phyloP scores from a whole-genome alignment of 2,888 invertebrate species.

The Metalampra italica region DNA sequence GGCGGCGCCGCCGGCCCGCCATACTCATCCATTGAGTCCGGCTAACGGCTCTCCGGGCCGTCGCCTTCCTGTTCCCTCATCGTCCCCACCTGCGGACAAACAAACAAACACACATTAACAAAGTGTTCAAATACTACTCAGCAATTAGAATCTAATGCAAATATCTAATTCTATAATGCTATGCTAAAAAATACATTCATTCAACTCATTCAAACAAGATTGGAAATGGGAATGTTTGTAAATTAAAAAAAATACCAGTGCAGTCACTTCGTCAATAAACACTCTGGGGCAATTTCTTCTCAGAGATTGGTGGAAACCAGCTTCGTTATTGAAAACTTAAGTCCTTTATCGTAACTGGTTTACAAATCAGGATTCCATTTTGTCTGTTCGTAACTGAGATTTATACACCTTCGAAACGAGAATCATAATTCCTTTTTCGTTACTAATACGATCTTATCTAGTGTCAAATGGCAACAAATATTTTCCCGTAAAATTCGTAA shows the following conservation, averaged over 20 bases:
- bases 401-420: too few relatives aligned
- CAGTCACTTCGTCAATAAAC: too few relatives aligned
- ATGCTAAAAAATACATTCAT: neutral
- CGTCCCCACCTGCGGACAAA: conserved; percentile 78
- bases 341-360: too few relatives aligned
- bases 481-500: neutral
- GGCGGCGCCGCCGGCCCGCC: conserved; percentile 88
- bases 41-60: conserved; percentile 81
- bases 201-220: neutral
- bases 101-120: conserved; percentile 22
- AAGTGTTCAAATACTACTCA: neutral
- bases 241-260: too few relatives aligned
- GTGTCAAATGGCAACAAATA: too few relatives aligned
- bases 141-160: neutral
- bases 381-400: too few relatives aligned
- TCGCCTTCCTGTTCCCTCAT: conserved; percentile 82
- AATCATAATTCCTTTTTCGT: too few relatives aligned
- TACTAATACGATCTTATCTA: too few relatives aligned
- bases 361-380: too few relatives aligned
- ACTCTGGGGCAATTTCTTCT: too few relatives aligned
- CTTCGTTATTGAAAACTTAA: too few relatives aligned
- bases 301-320: too few relatives aligned
- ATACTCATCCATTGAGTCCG: conserved; percentile 86
- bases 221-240: neutral
- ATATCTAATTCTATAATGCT: neutral